Evolutionary conservation across 53 echinoderm and acorn worm species (phyloP).

Genomic region (Crossaster papposus): DNA sequence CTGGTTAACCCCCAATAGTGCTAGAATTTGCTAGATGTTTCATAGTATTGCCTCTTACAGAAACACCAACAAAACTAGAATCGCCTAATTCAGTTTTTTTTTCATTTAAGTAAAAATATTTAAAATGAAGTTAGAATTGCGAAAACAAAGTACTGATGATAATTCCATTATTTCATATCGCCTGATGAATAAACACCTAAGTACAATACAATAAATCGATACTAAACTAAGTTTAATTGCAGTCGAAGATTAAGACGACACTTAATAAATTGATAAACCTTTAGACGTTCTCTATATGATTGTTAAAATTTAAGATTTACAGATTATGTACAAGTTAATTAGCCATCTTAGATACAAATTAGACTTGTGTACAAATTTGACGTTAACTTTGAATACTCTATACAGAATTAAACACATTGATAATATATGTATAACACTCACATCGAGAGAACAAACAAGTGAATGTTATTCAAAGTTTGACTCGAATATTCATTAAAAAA

Average conservation of each 20-base stretch:
- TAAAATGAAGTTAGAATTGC: background rate
- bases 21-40: too few species aligned
- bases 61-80: too few species aligned
- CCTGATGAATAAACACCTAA: conserved; percentile 13
- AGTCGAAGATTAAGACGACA: background rate
- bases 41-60: too few species aligned
- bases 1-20: too few species aligned
- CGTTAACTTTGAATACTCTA: background rate
- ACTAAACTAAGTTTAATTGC: conserved; percentile 6
- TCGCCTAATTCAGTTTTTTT: too few species aligned
- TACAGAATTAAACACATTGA: background rate
- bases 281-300: background rate
- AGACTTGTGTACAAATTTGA: background rate
- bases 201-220: background rate
- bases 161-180: background rate
- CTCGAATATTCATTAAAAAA: too few species aligned
- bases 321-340: conserved; percentile 21
- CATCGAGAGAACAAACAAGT: background rate
- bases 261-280: background rate
- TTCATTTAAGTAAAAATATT: background rate
- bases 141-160: background rate
- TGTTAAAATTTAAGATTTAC: conserved; percentile 34
- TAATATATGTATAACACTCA: background rate
- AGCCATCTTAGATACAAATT: background rate
- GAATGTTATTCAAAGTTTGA: background rate